Evolutionary conservation across 2,797 vertebrate genomes (phyloP).

Genomic region (Coregonus suidteri): DNA sequence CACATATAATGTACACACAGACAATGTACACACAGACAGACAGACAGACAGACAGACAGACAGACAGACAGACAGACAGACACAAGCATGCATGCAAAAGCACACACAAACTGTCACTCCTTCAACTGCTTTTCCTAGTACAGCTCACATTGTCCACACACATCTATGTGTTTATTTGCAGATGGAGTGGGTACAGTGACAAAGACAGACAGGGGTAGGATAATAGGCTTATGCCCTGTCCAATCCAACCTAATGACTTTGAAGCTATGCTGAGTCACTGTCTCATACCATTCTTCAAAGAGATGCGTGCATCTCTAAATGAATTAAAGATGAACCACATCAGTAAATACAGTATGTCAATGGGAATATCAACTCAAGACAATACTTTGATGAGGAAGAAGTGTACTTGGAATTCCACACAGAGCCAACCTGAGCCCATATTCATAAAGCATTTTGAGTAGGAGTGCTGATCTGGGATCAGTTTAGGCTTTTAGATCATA

Average conservation of each 20-base stretch:
- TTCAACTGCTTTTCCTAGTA: background rate
- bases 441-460: background rate
- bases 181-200: background rate
- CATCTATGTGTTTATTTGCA: background rate
- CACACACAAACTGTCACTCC: background rate
- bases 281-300: background rate
- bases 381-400: background rate
- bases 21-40: too few relatives aligned
- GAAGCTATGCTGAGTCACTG: background rate
- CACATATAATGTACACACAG: background rate
- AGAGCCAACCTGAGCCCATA: background rate
- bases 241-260: background rate
- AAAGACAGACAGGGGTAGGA: background rate
- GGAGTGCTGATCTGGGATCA: background rate
- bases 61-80: background rate
- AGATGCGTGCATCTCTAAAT: background rate
- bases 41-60: background rate
- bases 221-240: background rate
- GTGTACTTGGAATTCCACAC: background rate
- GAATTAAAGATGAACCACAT: background rate
- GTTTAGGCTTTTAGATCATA: too few relatives aligned
- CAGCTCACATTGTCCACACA: background rate
- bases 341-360: background rate
- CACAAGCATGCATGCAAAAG: background rate
- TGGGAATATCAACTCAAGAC: background rate